Base-by-base conservation (phyloP, 2,797 vertebrate genomes). In the Borostomias antarcticus region DNA sequence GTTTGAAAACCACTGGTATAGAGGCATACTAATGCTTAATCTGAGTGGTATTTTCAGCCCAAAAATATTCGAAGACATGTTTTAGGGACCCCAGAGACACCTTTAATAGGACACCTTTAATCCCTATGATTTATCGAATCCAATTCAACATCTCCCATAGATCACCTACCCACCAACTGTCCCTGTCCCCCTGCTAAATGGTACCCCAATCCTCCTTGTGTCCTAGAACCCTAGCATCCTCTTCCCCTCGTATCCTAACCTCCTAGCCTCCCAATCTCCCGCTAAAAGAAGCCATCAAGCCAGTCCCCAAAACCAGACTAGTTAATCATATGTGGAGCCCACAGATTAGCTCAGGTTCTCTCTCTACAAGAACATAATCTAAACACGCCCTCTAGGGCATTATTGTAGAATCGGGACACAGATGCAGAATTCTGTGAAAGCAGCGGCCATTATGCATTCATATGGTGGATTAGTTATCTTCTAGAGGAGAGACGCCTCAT, bases 361-460 rank as follows among this genome's bases (percentile, higher is more conserved):
- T 43, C 15, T 43, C 10, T 26, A 15, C n/a, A 59, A 45, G 33
- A 40, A 40, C 53, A 56, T 59, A 26, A 26, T 40, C n/a, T n/a
- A n/a, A n/a, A 45, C 2, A 51, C 5, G 15, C 23, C 26, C 74
- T 76, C n/a, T n/a, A n/a, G n/a, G n/a, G n/a, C n/a, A n/a, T n/a
- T 70, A 78, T 65, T 66, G 54, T 50, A 60, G 28, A 53, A 17
- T 35, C n/a, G 48, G 52, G 33, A 48, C 48, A 7, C 26, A 65
- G 66, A 78, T 6, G 58, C 23, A 77, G 13, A 64, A 75, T 53
- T 53, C 67, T 33, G 40, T 58, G 58, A 63, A 28, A 59, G 63
- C 11, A 28, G 23, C 52, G 59, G 63, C 37, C 19, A 40, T 9
- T 50, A 77, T 72, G 74, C 23, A 64, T 72, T 28, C 21, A 43